Base-by-base conservation (phyloP, 2,888 invertebrate species). In the Dichetophora obliterata region DNA sequence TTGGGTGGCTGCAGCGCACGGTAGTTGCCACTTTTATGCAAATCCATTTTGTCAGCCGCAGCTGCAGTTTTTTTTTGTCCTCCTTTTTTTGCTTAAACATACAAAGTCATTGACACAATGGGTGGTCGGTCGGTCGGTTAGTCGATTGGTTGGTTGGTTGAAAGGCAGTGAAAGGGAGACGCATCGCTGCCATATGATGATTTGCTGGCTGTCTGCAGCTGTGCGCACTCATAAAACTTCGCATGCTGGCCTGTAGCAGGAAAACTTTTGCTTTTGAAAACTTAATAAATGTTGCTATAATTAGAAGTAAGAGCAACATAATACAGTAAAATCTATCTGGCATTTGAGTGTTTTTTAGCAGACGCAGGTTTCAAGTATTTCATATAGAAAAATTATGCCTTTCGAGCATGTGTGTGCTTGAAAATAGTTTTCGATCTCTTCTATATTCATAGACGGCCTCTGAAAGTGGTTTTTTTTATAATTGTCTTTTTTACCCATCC, bases 51-150 rank as follows among this genome's bases (percentile, higher is more conserved):
- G 0, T 59, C 2, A 27, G 59, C 27, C 27, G 24, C 22, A 24
- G 27, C 16, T 59, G 24, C 22, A 59, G 59, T 24, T 27, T 43
- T 43, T 11, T 43, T 43, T 16, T 14, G 8, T 27, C 27, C 14
- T 5, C n/a, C 5, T 24, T 59, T 22, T 24, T 27, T 66, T 11
- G n/a, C 34, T 48, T 14, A 34, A 48, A 34, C 43, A 19, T 66
- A 43, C 43, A 43, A 43, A 37, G 66, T 50, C 68, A 68, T 68
- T 50, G 68, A 43, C 66, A 37, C 66, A n/a, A n/a, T 43, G 22
- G 66, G 66, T 43, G 43, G 43, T 66, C 66, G 27, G 68, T 43
- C 2, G 68, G 43, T 43, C 6, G 43, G 43, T 14, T 11, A 14
- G 43, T 43, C 14, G 14, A 2, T 14, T 43, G 43, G 43, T 43